Percentiles rank a stretch among this genome's conserved stretches.
Conservation (phyloP, 2,888 invertebrate species). For the Phortica okadai region DNA sequence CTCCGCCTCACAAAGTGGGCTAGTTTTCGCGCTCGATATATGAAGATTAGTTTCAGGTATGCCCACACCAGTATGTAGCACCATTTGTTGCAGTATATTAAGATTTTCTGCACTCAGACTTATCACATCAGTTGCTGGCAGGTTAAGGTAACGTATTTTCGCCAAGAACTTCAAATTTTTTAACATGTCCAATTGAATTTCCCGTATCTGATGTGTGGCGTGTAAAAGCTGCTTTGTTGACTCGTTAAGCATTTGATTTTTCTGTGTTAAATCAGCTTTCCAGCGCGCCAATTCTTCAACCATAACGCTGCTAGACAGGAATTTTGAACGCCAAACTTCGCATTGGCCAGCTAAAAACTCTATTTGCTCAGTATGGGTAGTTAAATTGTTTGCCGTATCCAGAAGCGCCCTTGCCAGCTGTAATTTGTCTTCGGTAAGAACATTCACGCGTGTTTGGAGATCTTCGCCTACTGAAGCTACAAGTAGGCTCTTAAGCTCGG, state of each 20-base stretch:
- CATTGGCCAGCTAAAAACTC: conserved; percentile 95
- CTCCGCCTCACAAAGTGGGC: conserved; percentile 73
- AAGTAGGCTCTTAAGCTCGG: conserved; percentile 92
- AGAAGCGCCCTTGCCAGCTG: conserved; percentile 90
- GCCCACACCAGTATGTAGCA: conserved; percentile 75
- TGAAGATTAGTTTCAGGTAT: conserved; percentile 72
- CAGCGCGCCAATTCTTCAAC: conserved; percentile 93
- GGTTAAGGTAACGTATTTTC: conserved; percentile 72
- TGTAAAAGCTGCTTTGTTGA: conserved; percentile 73
- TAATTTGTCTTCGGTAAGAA: conserved; percentile 93
- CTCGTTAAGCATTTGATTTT: conserved; percentile 73
- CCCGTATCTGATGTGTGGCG: conserved; percentile 75
- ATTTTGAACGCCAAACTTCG: conserved; percentile 98
- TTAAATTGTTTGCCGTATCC: conserved; percentile 90
- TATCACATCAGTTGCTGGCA: conserved; percentile 73
- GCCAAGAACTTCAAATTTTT: conserved; percentile 75
- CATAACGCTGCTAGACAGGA: conserved; percentile 95
- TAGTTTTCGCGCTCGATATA: conserved; percentile 68
- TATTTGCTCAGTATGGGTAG: conserved; percentile 93
- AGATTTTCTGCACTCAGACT: conserved; percentile 75
- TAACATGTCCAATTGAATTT: conserved; percentile 74
- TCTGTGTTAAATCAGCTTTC: conserved; percentile 86
- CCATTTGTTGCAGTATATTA: conserved; percentile 75
- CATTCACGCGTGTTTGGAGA: conserved; percentile 91
- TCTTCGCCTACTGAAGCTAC: conserved; percentile 98